A percentile compares a stretch with the other conserved stretches of the same genome.
Conservation (phyloP, 2,797 vertebrate species). For the Pseudotriccus pelzelni region DNA sequence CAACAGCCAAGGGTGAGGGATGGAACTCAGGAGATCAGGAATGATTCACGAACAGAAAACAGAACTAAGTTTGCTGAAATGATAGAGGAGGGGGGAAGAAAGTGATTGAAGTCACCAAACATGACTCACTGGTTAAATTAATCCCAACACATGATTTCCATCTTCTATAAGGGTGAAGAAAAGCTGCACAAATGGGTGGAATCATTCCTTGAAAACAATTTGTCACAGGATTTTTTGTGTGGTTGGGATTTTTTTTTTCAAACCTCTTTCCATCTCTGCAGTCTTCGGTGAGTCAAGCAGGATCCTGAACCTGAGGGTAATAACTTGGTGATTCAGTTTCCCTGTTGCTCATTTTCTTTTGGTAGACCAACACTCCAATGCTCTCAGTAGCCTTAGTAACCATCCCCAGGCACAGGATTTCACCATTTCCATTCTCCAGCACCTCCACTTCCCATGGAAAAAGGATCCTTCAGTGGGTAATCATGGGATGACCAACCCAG, state of each 20-base stretch:
- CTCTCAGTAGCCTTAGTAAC: background rate
- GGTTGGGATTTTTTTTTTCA: background rate
- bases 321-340: background rate
- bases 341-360: background rate
- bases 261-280: background rate
- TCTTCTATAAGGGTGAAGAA: background rate
- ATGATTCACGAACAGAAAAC: background rate
- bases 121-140: slow-evolving; percentile 7
- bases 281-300: background rate
- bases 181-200: background rate
- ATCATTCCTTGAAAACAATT: background rate
- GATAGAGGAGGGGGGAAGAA: background rate
- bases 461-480: rapidly evolving
- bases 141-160: background rate
- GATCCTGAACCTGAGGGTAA: background rate
- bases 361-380: background rate
- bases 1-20: background rate
- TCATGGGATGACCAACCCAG: background rate
- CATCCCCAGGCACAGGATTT: background rate
- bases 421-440: background rate
- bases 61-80: background rate
- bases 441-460: background rate
- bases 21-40: background rate
- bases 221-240: background rate
- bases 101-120: background rate